Evolutionary conservation across 2,888 invertebrate genomes (phyloP).

Genomic region (Sarcophaga caerulescens): DNA sequence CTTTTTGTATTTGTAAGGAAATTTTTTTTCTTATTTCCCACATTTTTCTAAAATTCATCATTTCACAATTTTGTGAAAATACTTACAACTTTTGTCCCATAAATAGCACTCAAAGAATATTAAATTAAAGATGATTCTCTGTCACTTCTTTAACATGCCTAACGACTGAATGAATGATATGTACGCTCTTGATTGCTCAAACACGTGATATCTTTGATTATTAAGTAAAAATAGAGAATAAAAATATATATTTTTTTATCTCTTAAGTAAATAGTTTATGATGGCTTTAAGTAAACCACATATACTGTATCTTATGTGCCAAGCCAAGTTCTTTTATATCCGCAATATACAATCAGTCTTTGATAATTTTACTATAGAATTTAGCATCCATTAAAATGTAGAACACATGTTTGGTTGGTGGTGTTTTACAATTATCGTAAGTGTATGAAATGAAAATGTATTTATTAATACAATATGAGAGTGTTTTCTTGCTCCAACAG

Average conservation of each 20-base stretch:
- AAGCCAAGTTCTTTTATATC: neutral
- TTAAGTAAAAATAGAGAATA: neutral
- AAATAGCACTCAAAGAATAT: neutral
- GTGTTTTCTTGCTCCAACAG: too few species aligned
- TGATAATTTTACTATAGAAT: neutral
- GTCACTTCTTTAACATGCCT: neutral
- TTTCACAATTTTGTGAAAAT: neutral
- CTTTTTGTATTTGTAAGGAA: neutral
- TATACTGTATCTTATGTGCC: too few species aligned
- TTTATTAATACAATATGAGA: too few species aligned
- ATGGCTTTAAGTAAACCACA: neutral
- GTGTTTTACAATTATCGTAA: too few species aligned
- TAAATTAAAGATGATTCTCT: neutral
- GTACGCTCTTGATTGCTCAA: conserved; percentile 17
- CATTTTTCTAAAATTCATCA: neutral
- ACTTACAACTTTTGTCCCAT: too few species aligned
- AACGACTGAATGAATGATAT: neutral
- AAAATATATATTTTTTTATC: neutral
- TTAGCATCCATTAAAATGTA: neutral
- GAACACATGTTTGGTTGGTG: too few species aligned
- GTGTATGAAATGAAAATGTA: too few species aligned
- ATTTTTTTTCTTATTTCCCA: neutral
- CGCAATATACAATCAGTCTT: neutral
- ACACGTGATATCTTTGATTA: conserved; percentile 32
- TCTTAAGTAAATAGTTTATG: neutral